Evolutionary conservation across 2,888 invertebrate genomes (phyloP), one percentile per base, ranked within the genome.

Genomic region (Ptilodon capucinus): DNA sequence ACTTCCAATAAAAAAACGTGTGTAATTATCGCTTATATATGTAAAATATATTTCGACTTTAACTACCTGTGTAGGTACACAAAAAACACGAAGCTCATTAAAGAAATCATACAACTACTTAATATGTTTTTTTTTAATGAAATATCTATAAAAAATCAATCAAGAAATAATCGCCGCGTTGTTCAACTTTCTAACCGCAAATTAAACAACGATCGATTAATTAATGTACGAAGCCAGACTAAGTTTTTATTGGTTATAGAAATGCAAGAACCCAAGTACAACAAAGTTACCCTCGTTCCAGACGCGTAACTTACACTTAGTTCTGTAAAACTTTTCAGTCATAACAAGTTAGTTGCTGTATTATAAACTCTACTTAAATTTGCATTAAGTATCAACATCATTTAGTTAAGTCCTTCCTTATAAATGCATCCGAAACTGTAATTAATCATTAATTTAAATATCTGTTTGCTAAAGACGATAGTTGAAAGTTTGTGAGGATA

Each of bases 281-380:
- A 62, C 57, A 60, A 71, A 72, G 63, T 68, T 72, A 58, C 55
- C 55, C 58, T 52, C 59, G 55, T 54, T 48, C 50, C 60, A 70
- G 74, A 76, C 72, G 54, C 67, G 69, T 71, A 65, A 70, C 71
- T 70, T 58, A 60, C 50, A 62, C 56, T 70, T 70, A 67, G 61
- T 45, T 44, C 43, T 25, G 19, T 23, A 18, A 71, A 81, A 81
- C 76, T 82, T 82, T 69, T 71, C 78, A 74, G 76, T 73, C 79
- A 78, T 79, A 79, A 74, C 71, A 28, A 28, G 28, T 28, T 28
- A 28, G 28, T 2, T 62, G 52, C 60, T 60, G 49, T 62, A 71
- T 60, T 65, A 63, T 64, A 57, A 62, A 65, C 57, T 59, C 56
- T 50, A 54, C 57, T 60, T 57, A 47, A 41, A 13, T 39, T 39